Evolutionary conservation across 2,113 vertebrate species (phyloP).

Genomic region (Ovis aries): ARS-UI_Ramb_v3.0 NC_056056.1:33773001-33773500

Average conservation of each 20-base stretch:
- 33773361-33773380: not conserved
- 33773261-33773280: not conserved
- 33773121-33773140: rapidly evolving
- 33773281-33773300: not conserved
- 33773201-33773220: not conserved
- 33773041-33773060: not conserved
- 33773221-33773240: not conserved
- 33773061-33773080: not conserved
- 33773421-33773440: not conserved
- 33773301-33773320: not conserved
- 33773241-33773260: not conserved
- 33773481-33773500: rapidly evolving
- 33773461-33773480: not conserved
- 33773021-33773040: not conserved
- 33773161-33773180: not conserved
- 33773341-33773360: constrained; percentile 6
- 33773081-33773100: not conserved
- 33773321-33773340: not conserved
- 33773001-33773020: not conserved
- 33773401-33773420: not conserved
- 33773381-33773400: not conserved
- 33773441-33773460: not conserved
- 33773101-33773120: not conserved
- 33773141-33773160: not conserved
- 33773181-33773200: not conserved